A percentile compares a stretch with the other conserved stretches of the same genome.
Conservation (phyloP, 2,797 vertebrate species). For the Pangasius sanitwongsei region DNA sequence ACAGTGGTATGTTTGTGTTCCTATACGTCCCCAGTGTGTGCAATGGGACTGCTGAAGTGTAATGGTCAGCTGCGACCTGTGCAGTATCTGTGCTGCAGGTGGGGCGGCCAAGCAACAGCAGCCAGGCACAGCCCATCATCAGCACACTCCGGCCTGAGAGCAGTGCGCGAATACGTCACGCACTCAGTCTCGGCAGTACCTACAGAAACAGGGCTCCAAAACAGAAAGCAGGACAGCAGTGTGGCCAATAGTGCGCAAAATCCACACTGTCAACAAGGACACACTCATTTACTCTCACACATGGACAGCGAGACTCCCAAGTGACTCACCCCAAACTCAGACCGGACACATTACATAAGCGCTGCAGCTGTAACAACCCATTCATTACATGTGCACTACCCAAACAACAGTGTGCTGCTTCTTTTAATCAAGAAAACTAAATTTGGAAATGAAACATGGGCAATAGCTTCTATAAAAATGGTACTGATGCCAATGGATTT, state of each 20-base stretch:
- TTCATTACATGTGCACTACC: background rate
- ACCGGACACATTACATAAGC: background rate
- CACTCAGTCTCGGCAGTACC: slow-evolving; percentile 62
- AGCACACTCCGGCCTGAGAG: slow-evolving; percentile 76
- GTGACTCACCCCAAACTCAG: background rate
- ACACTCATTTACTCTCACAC: slow-evolving; percentile 60
- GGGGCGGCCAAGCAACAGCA: slow-evolving; percentile 94
- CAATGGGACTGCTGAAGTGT: background rate
- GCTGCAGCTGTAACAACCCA: background rate
- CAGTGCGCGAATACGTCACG: slow-evolving; percentile 50
- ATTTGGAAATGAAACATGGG: background rate
- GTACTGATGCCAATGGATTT: background rate
- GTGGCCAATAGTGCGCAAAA: slow-evolving; percentile 44
- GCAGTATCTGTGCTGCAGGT: slow-evolving; percentile 83
- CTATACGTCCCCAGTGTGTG: slow-evolving; percentile 1
- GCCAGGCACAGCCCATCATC: slow-evolving; percentile 95
- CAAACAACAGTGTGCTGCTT: background rate
- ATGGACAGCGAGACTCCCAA: slow-evolving; percentile 11
- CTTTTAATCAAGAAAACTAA: background rate
- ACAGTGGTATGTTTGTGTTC: background rate
- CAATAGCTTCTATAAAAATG: background rate
- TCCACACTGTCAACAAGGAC: slow-evolving; percentile 23
- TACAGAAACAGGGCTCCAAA: slow-evolving; percentile 70
- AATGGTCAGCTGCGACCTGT: slow-evolving; percentile 34
- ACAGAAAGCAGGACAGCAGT: slow-evolving; percentile 70